Conservation (phyloP, 1,140 invertebrate species). For the Tetranychus cinnabarinus region DNA sequence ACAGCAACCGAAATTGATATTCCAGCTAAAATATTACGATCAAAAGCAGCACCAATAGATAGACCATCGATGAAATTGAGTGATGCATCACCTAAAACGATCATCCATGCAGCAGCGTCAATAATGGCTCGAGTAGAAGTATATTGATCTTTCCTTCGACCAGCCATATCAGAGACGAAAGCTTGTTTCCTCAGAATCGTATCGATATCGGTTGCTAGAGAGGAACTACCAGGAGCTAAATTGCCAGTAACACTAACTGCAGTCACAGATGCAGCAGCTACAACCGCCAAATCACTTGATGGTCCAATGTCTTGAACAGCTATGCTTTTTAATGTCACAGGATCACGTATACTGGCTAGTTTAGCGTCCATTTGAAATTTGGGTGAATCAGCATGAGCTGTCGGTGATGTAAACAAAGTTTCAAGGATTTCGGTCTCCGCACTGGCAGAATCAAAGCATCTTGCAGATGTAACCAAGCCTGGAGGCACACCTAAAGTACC, state of each 20-base stretch:
- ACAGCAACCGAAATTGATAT: conserved; percentile 38
- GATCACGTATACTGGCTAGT: not conserved
- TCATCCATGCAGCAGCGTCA: conserved; percentile 12
- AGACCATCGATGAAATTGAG: conserved; percentile 12
- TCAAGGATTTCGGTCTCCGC: not conserved
- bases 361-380: not conserved
- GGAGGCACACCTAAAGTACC: not conserved
- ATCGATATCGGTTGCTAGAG: not conserved
- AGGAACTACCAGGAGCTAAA: not conserved
- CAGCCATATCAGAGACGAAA: conserved; percentile 5
- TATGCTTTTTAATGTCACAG: not conserved
- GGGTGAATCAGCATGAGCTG: not conserved
- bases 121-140: not conserved
- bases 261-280: too few species aligned
- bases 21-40: conserved; percentile 32
- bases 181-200: conserved; percentile 1
- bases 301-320: not conserved
- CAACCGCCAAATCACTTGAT: not conserved
- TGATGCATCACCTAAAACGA: conserved; percentile 9
- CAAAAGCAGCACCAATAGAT: conserved; percentile 30
- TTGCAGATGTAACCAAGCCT: not conserved
- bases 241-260: too few species aligned
- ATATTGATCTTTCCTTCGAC: conserved; percentile 8
- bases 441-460: not conserved
- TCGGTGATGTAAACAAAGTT: not conserved